Percentiles rank a stretch among this genome's conserved stretches.
Conservation (phyloP, 1,140 invertebrate species). For the Mamestra configurata region DNA sequence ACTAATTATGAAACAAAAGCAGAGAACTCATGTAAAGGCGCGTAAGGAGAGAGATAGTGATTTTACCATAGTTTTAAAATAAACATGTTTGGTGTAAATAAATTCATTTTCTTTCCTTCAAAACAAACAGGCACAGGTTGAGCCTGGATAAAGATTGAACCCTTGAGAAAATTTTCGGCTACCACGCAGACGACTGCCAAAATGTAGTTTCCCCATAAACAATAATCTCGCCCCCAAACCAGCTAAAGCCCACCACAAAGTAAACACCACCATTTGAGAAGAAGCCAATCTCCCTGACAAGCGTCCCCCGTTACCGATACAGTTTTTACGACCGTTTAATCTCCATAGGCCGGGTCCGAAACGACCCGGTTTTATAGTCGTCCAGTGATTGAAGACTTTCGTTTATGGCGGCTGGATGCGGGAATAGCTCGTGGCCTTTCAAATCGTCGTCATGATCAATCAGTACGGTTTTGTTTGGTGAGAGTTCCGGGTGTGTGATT, state of each 20-base stretch:
- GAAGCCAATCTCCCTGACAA: slow-evolving; percentile 41
- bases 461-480: slow-evolving; percentile 26
- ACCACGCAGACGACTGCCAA: too few species aligned
- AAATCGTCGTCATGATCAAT: slow-evolving; percentile 35
- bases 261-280: slow-evolving; percentile 5
- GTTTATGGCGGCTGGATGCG: slow-evolving; percentile 21
- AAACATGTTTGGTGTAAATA: too few species aligned
- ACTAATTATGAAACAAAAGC: too few species aligned
- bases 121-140: too few species aligned
- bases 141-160: too few species aligned
- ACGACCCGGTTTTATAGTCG: slow-evolving; percentile 35
- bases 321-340: slow-evolving; percentile 50
- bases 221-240: neutral
- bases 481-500: neutral
- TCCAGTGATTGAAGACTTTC: slow-evolving; percentile 39
- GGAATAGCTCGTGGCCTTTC: slow-evolving; percentile 28
- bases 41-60: too few species aligned
- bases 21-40: too few species aligned
- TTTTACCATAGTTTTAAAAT: too few species aligned
- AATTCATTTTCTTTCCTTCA: too few species aligned
- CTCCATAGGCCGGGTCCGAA: slow-evolving; percentile 34
- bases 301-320: slow-evolving; percentile 34
- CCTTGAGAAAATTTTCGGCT: too few species aligned
- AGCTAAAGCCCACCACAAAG: slow-evolving; percentile 18
- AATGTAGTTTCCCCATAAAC: too few species aligned